phyloP scores from a whole-genome alignment of 2,113 vertebrate species.

The Ptychochromis oligacanthus region DNA sequence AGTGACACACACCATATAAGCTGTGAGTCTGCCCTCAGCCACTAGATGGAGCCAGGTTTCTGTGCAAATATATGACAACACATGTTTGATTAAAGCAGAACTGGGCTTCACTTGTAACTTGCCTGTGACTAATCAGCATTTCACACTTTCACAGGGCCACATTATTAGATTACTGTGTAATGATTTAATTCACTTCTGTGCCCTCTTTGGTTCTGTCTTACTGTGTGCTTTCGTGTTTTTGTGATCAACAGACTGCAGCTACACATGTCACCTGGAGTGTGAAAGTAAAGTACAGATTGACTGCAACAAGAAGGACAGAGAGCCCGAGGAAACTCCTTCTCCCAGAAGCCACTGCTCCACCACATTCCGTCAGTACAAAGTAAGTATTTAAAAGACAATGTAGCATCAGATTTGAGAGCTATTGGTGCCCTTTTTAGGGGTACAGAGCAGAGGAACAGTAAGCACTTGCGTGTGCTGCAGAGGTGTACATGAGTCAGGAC shows the following conservation, averaged over 20 bases:
- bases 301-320: conserved; percentile 80
- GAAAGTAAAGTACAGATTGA: conserved; percentile 87
- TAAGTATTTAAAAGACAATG: conserved; percentile 63
- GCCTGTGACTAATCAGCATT: neutral
- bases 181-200: neutral
- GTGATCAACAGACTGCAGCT: conserved; percentile 85
- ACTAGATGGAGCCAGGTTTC: conserved; percentile 60
- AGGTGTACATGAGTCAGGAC: conserved; percentile 30
- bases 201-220: neutral
- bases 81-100: neutral
- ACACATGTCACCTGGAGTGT: conserved; percentile 91
- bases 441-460: neutral
- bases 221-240: conserved; percentile 7
- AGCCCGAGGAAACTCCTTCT: conserved; percentile 63
- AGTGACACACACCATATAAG: neutral
- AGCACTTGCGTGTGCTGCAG: neutral
- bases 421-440: neutral
- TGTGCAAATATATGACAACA: neutral
- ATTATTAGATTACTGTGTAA: no score
- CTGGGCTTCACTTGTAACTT: neutral
- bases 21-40: conserved; percentile 24
- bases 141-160: neutral
- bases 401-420: neutral
- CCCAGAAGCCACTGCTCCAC: conserved; percentile 74
- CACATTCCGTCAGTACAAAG: conserved; percentile 74